These are phyloP conservation scores for Penaeus japonicus DNA, from an alignment of 1,140 invertebrate species.

Conservation along the genomic window DNA sequence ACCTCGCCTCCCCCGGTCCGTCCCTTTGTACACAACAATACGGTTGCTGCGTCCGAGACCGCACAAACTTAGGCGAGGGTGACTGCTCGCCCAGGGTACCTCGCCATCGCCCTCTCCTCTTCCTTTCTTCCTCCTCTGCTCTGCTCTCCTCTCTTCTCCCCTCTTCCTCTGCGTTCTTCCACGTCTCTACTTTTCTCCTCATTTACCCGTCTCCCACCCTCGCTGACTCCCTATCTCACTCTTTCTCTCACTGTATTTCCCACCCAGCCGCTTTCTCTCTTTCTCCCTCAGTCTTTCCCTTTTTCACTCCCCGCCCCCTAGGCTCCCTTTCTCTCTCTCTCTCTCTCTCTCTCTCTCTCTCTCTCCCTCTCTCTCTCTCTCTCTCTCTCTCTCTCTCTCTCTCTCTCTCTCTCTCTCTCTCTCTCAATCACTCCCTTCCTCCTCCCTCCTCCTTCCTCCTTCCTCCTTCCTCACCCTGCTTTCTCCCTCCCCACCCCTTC, in stretches of 20 bases:
- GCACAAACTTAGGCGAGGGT: constrained; percentile 13
- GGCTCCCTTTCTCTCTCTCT: constrained; percentile 1
- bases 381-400: neutral
- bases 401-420: neutral
- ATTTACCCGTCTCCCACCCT: neutral
- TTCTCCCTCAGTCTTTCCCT: neutral
- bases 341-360: neutral
- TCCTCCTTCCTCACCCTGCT: neutral
- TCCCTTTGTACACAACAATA: constrained; percentile 49
- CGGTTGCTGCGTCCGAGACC: constrained; percentile 47
- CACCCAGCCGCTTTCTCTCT: neutral
- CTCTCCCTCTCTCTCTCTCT: neutral
- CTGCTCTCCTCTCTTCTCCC: neutral
- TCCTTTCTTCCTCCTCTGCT: constrained; percentile 2
- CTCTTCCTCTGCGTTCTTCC: neutral
- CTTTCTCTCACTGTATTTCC: neutral
- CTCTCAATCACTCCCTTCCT: neutral
- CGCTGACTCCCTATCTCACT: neutral
- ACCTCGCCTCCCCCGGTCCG: constrained; percentile 44
- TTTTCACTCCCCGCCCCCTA: neutral
- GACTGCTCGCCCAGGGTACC: neutral
- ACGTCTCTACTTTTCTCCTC: no score
- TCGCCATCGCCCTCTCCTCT: neutral
- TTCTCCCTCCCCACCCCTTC: neutral
- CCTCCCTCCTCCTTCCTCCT: neutral